These are phyloP conservation scores for Sebastiscus tertius DNA, from an alignment of 2,797 vertebrate species.

Conservation along the genomic window DNA sequence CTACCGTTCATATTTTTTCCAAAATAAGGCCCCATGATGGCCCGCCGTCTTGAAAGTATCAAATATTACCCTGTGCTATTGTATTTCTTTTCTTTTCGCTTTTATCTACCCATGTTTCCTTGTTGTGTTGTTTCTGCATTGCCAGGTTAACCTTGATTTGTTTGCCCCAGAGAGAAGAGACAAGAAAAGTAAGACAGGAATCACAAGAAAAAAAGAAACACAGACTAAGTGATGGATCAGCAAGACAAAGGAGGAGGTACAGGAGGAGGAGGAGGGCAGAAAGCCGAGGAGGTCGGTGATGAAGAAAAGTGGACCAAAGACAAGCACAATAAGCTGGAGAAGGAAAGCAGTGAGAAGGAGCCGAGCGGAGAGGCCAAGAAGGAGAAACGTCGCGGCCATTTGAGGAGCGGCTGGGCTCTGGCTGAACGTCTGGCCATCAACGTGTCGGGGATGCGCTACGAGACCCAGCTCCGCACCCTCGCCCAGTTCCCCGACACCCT, in stretches of 20 bases:
- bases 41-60: too few relatives aligned
- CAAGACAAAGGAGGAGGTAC: slow-evolving; percentile 46
- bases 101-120: background rate
- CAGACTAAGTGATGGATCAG: slow-evolving; percentile 61
- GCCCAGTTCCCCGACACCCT: slow-evolving; percentile 92
- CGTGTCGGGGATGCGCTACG: slow-evolving; percentile 91
- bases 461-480: slow-evolving; percentile 91
- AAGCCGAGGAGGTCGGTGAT: slow-evolving; percentile 51
- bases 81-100: background rate
- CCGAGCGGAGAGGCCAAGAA: background rate
- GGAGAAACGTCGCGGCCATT: slow-evolving; percentile 49
- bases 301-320: slow-evolving; percentile 70
- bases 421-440: slow-evolving; percentile 91
- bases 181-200: background rate
- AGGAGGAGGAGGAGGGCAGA: slow-evolving; percentile 12
- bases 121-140: background rate
- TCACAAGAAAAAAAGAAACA: background rate
- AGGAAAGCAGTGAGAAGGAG: slow-evolving; percentile 59
- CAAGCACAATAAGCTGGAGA: slow-evolving; percentile 71
- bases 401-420: slow-evolving; percentile 73
- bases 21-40: too few relatives aligned
- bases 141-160: background rate
- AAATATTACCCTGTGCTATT: background rate
- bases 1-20: too few relatives aligned
- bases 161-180: slow-evolving; percentile 26